phyloP scores from a whole-genome alignment of 2,113 vertebrate species.

The Hemiscyllium ocellatum region DNA sequence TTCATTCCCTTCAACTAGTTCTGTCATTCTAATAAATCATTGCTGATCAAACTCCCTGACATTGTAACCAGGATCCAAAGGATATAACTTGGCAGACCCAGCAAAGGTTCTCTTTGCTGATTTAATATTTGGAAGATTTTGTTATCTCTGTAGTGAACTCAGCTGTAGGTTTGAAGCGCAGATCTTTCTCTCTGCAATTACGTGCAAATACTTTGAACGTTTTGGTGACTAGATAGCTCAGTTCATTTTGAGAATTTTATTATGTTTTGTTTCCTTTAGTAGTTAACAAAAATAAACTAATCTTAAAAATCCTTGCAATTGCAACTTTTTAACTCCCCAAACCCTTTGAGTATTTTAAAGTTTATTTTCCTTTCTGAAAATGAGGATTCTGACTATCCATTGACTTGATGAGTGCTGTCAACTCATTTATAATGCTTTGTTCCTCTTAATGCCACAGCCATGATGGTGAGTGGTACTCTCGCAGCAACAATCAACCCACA shows the following conservation, averaged over 20 bases:
- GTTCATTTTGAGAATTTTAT: not conserved
- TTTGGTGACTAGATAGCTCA: not conserved
- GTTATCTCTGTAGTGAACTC: not conserved
- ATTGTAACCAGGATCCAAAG: not conserved
- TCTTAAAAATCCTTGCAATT: not conserved
- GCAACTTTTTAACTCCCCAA: not conserved
- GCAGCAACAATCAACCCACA: not conserved
- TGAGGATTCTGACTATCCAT: not conserved
- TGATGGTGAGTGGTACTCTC: not conserved
- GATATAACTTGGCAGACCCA: not conserved
- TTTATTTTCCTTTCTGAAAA: not conserved
- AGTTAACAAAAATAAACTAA: too few species aligned
- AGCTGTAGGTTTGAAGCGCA: not conserved
- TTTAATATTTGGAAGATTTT: not conserved
- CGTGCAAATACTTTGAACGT: not conserved
- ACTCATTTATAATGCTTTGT: not conserved
- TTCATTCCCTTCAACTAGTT: not conserved
- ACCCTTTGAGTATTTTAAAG: not conserved
- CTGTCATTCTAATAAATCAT: not conserved
- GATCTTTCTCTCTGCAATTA: not conserved
- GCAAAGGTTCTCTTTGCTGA: not conserved
- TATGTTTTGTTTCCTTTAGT: not conserved
- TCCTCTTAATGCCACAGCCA: not conserved
- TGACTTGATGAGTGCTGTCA: not conserved
- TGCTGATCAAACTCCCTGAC: not conserved